Conservation (phyloP, 1,140 invertebrate genomes). For the Hermatobates lingyangjiaoensis region DNA sequence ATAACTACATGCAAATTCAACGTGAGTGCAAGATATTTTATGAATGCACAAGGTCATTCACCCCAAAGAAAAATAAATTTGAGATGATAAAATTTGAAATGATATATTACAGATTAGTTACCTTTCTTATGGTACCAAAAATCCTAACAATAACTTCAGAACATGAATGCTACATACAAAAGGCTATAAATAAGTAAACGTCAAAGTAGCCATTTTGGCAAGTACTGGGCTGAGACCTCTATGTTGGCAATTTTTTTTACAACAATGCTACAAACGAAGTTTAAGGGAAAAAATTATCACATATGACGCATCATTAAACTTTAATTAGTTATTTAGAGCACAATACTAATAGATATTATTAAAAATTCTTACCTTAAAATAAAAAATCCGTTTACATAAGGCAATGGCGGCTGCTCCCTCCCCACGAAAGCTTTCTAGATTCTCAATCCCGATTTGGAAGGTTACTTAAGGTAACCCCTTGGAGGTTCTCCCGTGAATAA, state of each 20-base stretch:
- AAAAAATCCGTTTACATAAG: conserved; percentile 1
- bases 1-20: neutral
- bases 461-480: neutral
- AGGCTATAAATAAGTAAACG: conserved; percentile 7
- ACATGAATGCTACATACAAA: neutral
- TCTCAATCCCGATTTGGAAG: neutral
- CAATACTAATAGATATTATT: neutral
- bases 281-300: neutral
- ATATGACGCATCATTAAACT: neutral
- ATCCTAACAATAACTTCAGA: neutral
- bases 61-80: conserved; percentile 1
- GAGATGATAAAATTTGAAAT: neutral
- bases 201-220: conserved; percentile 16
- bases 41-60: conserved; percentile 11
- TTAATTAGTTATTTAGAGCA: neutral
- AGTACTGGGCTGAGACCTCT: conserved; percentile 9
- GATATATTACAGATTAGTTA: neutral
- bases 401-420: conserved; percentile 1
- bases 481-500: no score
- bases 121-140: neutral
- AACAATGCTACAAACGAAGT: neutral
- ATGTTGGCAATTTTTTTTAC: conserved; percentile 10
- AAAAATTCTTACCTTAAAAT: conserved; percentile 1
- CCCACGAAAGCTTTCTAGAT: neutral
- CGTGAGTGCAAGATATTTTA: neutral